phyloP scores from a whole-genome alignment of 2,888 invertebrate species.

The Coelinius sp. region DNA sequence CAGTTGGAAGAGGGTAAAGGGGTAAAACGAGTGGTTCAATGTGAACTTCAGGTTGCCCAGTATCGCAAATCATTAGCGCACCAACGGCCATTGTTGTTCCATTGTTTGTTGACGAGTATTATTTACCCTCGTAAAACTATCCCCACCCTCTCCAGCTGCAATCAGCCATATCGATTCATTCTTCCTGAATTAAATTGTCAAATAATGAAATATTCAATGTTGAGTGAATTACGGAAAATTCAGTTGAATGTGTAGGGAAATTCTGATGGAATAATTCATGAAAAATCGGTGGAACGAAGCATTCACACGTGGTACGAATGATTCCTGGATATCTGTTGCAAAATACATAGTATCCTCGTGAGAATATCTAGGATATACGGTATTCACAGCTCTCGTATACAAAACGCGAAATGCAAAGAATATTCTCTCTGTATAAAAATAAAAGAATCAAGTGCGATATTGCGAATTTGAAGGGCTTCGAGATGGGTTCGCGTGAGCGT shows the following conservation, averaged over 20 bases:
- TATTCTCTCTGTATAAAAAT: neutral
- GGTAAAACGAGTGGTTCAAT: too few species aligned
- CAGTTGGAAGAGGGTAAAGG: too few species aligned
- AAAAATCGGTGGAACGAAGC: neutral
- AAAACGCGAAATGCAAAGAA: neutral
- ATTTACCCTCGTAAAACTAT: neutral
- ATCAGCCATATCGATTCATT: neutral
- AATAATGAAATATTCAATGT: neutral
- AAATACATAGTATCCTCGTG: neutral
- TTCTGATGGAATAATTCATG: neutral
- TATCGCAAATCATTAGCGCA: constrained; percentile 8
- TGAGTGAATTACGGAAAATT: neutral
- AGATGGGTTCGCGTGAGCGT: constrained; percentile 1
- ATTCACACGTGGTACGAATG: neutral
- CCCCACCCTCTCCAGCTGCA: neutral
- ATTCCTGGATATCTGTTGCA: neutral
- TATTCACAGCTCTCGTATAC: neutral
- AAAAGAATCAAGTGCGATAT: neutral
- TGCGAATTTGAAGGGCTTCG: neutral
- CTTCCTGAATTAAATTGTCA: neutral
- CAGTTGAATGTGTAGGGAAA: too few species aligned
- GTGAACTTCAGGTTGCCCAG: neutral
- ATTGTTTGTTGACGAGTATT: neutral
- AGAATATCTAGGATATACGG: neutral
- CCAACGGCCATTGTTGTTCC: constrained; percentile 2